Conservation (phyloP, 2,113 vertebrate species). For the Macaca nemestrina region DNA sequence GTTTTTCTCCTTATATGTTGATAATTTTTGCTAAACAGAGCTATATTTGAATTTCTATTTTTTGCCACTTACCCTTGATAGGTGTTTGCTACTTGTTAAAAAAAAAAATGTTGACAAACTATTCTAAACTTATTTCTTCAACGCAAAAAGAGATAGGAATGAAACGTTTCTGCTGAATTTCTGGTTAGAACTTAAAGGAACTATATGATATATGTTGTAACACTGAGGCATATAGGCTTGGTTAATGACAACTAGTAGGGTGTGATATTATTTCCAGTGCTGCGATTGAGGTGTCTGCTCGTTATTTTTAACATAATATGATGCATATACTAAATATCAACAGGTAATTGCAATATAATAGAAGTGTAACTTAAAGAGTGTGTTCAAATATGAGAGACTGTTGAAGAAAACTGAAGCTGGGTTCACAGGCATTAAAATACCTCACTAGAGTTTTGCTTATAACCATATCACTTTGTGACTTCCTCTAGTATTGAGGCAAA, state of each 20-base stretch:
- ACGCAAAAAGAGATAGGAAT: background rate
- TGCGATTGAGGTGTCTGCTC: background rate
- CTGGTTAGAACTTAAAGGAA: background rate
- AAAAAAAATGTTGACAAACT: background rate
- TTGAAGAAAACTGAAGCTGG: background rate
- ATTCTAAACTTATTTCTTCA: slow-evolving; percentile 2
- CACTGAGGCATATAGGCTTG: background rate
- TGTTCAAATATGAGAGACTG: background rate
- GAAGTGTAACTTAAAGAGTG: background rate
- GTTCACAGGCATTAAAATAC: background rate
- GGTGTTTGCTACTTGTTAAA: background rate
- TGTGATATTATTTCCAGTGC: background rate
- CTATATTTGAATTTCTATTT: background rate
- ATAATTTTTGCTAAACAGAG: background rate
- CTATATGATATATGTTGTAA: accelerated
- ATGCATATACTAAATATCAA: background rate
- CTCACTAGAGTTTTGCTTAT: background rate
- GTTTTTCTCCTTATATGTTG: background rate
- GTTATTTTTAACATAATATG: background rate
- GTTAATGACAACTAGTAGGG: background rate
- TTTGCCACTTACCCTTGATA: background rate
- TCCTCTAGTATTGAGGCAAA: background rate
- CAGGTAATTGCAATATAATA: background rate
- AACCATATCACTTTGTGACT: background rate
- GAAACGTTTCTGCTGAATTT: background rate